Conservation (phyloP, 2,113 vertebrate species). For the Atlantisia rogersi region DNA sequence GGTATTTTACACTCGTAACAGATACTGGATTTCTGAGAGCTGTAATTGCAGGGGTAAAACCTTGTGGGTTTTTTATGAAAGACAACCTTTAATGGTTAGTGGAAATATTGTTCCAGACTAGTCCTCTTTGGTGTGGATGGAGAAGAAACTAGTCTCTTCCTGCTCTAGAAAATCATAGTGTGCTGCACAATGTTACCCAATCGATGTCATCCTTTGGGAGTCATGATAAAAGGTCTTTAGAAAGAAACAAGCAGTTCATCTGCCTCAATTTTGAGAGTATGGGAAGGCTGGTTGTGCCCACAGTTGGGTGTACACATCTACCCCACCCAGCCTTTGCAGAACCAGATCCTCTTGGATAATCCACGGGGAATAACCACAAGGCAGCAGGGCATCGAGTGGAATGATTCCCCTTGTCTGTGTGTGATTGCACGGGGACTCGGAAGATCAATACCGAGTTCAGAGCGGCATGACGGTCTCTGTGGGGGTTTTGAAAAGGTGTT, state of each 20-base stretch:
- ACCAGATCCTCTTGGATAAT: background rate
- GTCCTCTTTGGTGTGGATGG: background rate
- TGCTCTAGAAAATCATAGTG: accelerated
- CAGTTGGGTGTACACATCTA: background rate
- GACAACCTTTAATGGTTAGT: background rate
- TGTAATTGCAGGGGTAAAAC: background rate
- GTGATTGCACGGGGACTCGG: accelerated
- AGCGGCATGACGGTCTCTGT: background rate
- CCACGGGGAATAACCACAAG: background rate
- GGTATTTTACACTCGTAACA: background rate
- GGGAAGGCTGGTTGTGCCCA: background rate
- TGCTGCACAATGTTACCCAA: background rate
- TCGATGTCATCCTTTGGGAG: background rate
- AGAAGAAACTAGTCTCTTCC: background rate
- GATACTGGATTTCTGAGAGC: background rate
- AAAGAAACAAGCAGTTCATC: background rate
- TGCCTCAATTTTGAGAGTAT: background rate
- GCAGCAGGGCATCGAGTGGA: background rate
- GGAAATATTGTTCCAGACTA: background rate
- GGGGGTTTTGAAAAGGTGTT: background rate
- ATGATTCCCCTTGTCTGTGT: background rate
- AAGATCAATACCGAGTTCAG: background rate
- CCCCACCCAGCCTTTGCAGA: background rate
- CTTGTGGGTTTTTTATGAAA: background rate
- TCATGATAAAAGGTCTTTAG: background rate